phyloP scores from a whole-genome alignment of 2,797 vertebrate species.

The Liparis tanakae region DNA sequence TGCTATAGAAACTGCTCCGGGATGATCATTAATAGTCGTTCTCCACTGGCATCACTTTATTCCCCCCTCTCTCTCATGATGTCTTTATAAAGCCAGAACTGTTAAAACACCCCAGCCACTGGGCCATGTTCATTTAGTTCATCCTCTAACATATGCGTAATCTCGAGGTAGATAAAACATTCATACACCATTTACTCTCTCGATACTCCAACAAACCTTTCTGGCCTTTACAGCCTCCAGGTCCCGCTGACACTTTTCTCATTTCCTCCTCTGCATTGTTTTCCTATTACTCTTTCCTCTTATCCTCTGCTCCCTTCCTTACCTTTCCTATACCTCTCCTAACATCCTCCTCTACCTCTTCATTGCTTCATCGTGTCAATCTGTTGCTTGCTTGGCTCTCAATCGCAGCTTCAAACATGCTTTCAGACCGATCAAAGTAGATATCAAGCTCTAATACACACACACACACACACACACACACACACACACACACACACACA shows the following conservation, averaged over 20 bases:
- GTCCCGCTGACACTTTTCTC: constrained; percentile 50
- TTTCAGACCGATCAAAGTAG: constrained; percentile 65
- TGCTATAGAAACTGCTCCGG: neutral
- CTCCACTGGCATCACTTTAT: constrained; percentile 10
- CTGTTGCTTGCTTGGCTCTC: constrained; percentile 37
- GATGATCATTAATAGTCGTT: neutral
- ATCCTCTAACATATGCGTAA: constrained; percentile 43
- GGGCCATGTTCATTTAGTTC: constrained; percentile 52
- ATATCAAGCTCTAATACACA: constrained; percentile 32
- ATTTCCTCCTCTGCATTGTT: constrained; percentile 63
- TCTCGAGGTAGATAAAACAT: constrained; percentile 66
- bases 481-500: constrained; percentile 9
- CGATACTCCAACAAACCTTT: constrained; percentile 45
- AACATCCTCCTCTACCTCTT: neutral
- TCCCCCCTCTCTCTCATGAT: constrained; percentile 23
- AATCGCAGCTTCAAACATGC: constrained; percentile 54
- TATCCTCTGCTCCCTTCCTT: constrained; percentile 15
- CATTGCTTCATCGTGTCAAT: constrained; percentile 27
- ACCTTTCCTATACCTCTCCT: neutral
- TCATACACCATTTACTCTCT: constrained; percentile 59
- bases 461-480: neutral
- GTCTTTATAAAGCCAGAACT: constrained; percentile 36
- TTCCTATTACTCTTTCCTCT: constrained; percentile 48
- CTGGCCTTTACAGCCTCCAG: constrained; percentile 55
- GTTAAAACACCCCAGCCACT: constrained; percentile 52